A percentile compares a stretch with the other conserved stretches of the same genome.
Conservation (phyloP, 2,888 invertebrate genomes). For the Hecatera dysodea region DNA sequence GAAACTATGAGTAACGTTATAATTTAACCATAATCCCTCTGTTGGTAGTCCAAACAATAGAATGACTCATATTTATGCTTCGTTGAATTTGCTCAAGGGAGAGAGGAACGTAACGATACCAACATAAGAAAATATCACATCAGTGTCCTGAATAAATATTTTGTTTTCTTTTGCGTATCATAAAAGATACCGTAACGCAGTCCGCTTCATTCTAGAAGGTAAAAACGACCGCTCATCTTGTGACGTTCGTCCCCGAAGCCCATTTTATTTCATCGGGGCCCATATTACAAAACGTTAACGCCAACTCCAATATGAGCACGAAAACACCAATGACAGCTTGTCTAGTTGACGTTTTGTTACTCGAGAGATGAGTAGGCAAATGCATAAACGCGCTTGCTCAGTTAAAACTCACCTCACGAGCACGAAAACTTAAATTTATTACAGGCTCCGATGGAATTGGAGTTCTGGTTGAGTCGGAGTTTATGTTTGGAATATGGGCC, state of each 20-base stretch:
- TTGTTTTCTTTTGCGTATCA: conserved; percentile 11
- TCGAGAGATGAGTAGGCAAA: too few species aligned
- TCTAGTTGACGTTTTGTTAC: too few species aligned
- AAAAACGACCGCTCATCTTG: conserved; percentile 40
- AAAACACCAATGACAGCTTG: too few species aligned
- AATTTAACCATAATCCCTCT: conserved; percentile 18
- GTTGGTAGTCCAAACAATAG: conserved; percentile 17
- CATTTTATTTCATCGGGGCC: conserved; percentile 40
- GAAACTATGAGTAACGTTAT: conserved; percentile 40
- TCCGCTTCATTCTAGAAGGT: conserved; percentile 6
- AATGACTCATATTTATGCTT: conserved; percentile 17
- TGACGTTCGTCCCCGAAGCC: conserved; percentile 20
- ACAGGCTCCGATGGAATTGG: too few species aligned
- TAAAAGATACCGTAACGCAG: neutral
- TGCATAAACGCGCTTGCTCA: too few species aligned
- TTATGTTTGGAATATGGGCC: too few species aligned
- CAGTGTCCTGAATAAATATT: conserved; percentile 27
- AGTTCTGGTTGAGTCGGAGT: too few species aligned
- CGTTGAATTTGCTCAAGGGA: conserved; percentile 15
- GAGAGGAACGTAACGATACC: conserved; percentile 2
- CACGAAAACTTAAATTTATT: too few species aligned
- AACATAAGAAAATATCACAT: conserved; percentile 43
- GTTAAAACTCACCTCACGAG: too few species aligned
- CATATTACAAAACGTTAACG: too few species aligned
- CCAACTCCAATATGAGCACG: too few species aligned